Conservation (phyloP, 2,888 invertebrate species). For the Andrena bicolor region DNA sequence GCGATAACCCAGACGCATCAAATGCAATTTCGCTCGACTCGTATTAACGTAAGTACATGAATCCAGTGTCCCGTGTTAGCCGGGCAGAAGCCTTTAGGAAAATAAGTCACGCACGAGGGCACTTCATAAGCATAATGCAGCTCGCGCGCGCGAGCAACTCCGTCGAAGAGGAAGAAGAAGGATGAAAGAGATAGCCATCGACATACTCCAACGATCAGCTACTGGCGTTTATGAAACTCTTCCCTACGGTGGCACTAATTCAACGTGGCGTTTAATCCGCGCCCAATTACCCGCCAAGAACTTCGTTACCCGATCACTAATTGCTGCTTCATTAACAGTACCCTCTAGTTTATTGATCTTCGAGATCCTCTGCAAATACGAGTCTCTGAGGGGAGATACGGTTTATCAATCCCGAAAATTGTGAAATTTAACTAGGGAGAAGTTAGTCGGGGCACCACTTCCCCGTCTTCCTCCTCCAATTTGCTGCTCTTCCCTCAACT, state of each 20-base stretch:
- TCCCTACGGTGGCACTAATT: slow-evolving; percentile 45
- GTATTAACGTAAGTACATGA: slow-evolving; percentile 42
- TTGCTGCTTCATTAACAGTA: slow-evolving; percentile 76
- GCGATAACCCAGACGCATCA: slow-evolving; percentile 21
- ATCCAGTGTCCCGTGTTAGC: slow-evolving; percentile 36
- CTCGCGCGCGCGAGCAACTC: slow-evolving; percentile 8
- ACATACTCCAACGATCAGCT: slow-evolving; percentile 56
- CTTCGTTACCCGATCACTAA: slow-evolving; percentile 68
- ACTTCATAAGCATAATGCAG: slow-evolving; percentile 63
- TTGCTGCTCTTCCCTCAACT: not conserved
- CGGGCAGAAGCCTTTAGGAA: slow-evolving; percentile 53
- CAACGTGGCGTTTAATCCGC: slow-evolving; percentile 53
- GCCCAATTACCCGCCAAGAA: slow-evolving; percentile 47
- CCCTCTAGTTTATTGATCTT: slow-evolving; percentile 74
- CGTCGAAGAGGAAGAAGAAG: slow-evolving; percentile 5
- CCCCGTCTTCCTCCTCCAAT: not conserved
- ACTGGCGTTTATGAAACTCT: slow-evolving; percentile 56
- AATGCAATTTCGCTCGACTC: slow-evolving; percentile 30
- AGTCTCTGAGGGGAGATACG: slow-evolving; percentile 27
- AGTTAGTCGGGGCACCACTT: not conserved
- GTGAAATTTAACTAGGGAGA: not conserved
- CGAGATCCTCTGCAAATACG: slow-evolving; percentile 64
- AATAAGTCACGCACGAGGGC: slow-evolving; percentile 64
- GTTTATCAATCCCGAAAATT: not conserved
- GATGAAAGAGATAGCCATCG: slow-evolving; percentile 45